Base-by-base conservation (phyloP, 2,113 vertebrate genomes). In the Ameiurus melas region DNA sequence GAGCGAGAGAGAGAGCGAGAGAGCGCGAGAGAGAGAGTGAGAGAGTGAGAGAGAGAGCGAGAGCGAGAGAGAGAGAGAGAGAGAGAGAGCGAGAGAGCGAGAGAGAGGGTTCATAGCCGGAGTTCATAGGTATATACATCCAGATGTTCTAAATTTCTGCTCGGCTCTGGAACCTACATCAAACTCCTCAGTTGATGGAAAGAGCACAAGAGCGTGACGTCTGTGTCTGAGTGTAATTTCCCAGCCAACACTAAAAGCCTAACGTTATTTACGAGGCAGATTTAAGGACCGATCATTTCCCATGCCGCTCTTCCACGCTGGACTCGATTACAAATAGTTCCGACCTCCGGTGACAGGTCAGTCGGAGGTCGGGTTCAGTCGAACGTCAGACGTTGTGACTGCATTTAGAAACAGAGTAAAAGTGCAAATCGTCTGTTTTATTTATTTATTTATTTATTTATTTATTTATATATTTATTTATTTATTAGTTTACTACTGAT, bases 171-270 rank as follows among this genome's bases (percentile, higher is more conserved):
- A 58, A 86, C 14, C 57, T 64, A 51, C 39, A 64, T 58, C 73
- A 64, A 77, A 68, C 43, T 36, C 6, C 58, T 68, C 14, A 19
- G 43, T 66, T 68, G 27, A 79, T 68, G 43, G 62, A 66, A 66
- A 66, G 25, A 86, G 64, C 82, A 87, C n/a, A 58, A 20, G 60
- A 87, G 47, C 47, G 2, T 83, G 82, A 71, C 70, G 30, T 75
- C 87, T 66, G 60, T 27, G 36, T 75, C 83, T 66, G 71, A 27
- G 51, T 9, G 27, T 81, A 55, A 51, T 51, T 47, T 58, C 55
- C 55, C n/a, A 25, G 30, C 79, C n/a, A 12, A 60, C 30, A 58
- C n/a, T 36, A 79, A 81, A 58, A 81, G 55, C 17, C 33, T 36
- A 30, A 51, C 1, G 4, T 47, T 51, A n/a, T 79, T 79, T 55